A percentile compares a stretch with the other conserved stretches of the same genome.
phyloP scores from a whole-genome alignment of 2,888 invertebrate species.

The Nudaria mundana region DNA sequence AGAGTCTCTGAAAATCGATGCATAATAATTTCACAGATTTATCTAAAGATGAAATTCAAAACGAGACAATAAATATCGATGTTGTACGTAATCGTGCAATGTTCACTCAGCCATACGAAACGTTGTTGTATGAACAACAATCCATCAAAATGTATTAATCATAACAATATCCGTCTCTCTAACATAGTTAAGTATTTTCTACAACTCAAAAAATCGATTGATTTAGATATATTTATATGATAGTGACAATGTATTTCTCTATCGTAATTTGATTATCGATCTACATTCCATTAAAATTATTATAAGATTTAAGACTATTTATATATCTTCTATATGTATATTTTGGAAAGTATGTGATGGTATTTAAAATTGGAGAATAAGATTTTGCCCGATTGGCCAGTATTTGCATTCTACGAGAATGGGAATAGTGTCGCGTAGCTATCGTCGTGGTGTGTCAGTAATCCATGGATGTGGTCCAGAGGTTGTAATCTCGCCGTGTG shows the following conservation, averaged over 20 bases:
- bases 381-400: slow-evolving; percentile 53
- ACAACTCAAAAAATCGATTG: slow-evolving; percentile 28
- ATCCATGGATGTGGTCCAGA: not conserved
- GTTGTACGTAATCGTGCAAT: slow-evolving; percentile 27
- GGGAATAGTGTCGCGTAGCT: slow-evolving; percentile 9
- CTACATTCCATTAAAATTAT: slow-evolving; percentile 21
- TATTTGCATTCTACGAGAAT: slow-evolving; percentile 45
- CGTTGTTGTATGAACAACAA: slow-evolving; percentile 28
- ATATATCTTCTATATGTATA: slow-evolving; percentile 26
- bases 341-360: slow-evolving; percentile 13
- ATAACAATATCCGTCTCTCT: slow-evolving; percentile 37
- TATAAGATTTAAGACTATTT: slow-evolving; percentile 20
- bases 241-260: slow-evolving; percentile 4
- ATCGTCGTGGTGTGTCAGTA: not conserved
- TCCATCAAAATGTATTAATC: slow-evolving; percentile 31
- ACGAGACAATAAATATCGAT: slow-evolving; percentile 9
- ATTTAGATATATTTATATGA: slow-evolving; percentile 10
- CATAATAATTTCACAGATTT: not conserved
- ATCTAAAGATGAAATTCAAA: slow-evolving; percentile 16
- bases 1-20: no score
- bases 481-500: slow-evolving; percentile 3
- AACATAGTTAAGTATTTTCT: slow-evolving; percentile 32
- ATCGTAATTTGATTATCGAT: slow-evolving; percentile 4
- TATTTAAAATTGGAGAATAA: slow-evolving; percentile 32
- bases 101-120: slow-evolving; percentile 27